phyloP scores from a whole-genome alignment of 2,113 vertebrate species.

The Amblyopsis rosae region DNA sequence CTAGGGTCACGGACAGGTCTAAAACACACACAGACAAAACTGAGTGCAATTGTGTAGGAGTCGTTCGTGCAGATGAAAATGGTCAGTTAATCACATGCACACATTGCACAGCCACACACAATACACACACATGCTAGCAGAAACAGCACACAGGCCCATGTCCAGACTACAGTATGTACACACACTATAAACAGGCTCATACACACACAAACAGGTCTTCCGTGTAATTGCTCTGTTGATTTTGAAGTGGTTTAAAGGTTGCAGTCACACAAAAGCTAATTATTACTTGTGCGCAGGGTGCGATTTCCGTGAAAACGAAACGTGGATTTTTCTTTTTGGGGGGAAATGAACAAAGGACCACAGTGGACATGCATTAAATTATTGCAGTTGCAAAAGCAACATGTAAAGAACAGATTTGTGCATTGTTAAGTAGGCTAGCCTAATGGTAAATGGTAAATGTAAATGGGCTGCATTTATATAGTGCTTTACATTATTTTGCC shows the following conservation, averaged over 20 bases:
- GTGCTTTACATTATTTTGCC: no score
- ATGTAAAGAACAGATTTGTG: no score
- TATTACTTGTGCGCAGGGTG: no score
- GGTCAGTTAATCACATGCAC: background rate
- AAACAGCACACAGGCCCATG: background rate
- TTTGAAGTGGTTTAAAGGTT: slow-evolving; percentile 39
- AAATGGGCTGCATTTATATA: no score
- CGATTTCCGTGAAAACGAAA: no score
- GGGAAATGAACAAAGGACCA: no score
- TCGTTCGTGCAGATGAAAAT: background rate
- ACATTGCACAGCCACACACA: background rate
- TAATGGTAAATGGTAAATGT: no score
- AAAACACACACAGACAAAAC: slow-evolving; percentile 40
- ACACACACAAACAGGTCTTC: slow-evolving; percentile 10
- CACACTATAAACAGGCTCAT: slow-evolving; percentile 15
- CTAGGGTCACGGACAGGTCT: slow-evolving; percentile 59
- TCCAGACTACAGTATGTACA: background rate
- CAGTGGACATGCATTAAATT: no score
- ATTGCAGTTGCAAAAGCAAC: no score
- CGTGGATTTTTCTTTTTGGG: no score
- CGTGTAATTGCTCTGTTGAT: slow-evolving; percentile 20
- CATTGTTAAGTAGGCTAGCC: no score
- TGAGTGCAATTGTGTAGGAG: slow-evolving; percentile 29
- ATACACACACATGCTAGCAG: slow-evolving; percentile 2
- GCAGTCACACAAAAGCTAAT: slow-evolving; percentile 5